Conservation (phyloP, 2,113 vertebrate genomes). For the Malurus alboscapulatus region DNA sequence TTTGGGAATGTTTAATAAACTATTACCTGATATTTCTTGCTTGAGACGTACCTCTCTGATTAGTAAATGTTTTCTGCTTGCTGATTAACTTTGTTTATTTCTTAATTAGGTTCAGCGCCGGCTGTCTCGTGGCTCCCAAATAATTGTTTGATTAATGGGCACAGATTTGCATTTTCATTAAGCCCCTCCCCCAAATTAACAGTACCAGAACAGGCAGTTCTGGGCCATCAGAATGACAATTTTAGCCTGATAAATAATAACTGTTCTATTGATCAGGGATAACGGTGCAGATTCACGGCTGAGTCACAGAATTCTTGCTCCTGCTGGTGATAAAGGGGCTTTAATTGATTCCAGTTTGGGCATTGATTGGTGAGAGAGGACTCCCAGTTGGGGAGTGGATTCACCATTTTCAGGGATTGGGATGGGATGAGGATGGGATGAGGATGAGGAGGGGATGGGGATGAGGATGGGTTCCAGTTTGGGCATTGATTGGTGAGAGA, state of each 20-base stretch:
- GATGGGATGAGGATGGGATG: background rate
- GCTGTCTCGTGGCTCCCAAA: slow-evolving; percentile 64
- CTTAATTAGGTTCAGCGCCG: slow-evolving; percentile 69
- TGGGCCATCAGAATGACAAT: slow-evolving; percentile 34
- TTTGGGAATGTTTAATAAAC: slow-evolving; percentile 56
- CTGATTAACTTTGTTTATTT: slow-evolving; percentile 80
- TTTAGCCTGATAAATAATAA: slow-evolving; percentile 71
- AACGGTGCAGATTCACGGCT: slow-evolving; percentile 48
- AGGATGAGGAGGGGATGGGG: no score
- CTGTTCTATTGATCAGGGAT: slow-evolving; percentile 69
- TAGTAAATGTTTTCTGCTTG: slow-evolving; percentile 59
- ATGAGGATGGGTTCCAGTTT: background rate
- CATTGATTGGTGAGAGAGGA: background rate
- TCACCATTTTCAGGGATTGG: background rate
- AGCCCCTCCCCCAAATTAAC: slow-evolving; percentile 68
- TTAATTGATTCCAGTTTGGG: background rate
- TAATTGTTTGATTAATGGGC: slow-evolving; percentile 76
- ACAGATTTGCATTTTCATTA: slow-evolving; percentile 74
- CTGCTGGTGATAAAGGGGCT: background rate
- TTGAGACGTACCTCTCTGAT: slow-evolving; percentile 33
- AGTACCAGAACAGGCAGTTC: background rate
- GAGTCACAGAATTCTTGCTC: background rate
- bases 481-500: background rate
- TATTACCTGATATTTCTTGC: slow-evolving; percentile 43
- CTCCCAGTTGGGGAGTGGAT: background rate